Evolutionary conservation across 2,797 vertebrate species (phyloP), one percentile per base, ranked within the genome.

Genomic region (Pygocentrus nattereri): DNA sequence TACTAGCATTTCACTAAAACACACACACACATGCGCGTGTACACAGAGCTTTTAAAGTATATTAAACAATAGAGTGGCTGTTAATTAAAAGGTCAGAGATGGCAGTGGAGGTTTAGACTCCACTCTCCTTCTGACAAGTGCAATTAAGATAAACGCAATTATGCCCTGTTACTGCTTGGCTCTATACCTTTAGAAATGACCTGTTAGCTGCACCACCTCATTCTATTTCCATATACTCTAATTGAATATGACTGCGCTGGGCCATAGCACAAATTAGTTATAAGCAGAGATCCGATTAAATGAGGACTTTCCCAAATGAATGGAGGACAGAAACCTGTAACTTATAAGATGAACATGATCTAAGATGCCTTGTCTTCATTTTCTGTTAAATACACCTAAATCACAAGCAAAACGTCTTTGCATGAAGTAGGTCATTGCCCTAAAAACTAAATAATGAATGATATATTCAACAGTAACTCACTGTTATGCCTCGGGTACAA

Each of bases 111-210:
- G 71, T 69, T 79, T 44, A 65, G 15, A 27, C 25, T 69, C 65
- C 47, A 56, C 54, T 70, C 49, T 79, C 21, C 1, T 62, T 64
- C 65, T 76, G 64, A 76, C 71, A 61, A 79, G 54, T 79, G 64
- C 65, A 75, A 76, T 80, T 80, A 76, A 71, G 65, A 79, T 83
- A 75, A 79, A 69, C 52, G 27, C 73, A 74, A 80, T 58, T 84
- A 79, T 61, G 21, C 65, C 21, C 49, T 27, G 54, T 79, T 69
- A 65, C 5, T 62, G 31, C 16, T 61, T 44, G 59, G 41, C 65
- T 34, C 6, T 52, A 15, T 30, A 80, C n/a, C 49, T 65, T 79
- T 54, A 70, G 50, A 70, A 78, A 59, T 44, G 34, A n/a, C 68
- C 70, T 79, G 54, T 59, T 62, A 62, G 25, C 56, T 62, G 4